phyloP scores from a whole-genome alignment of 2,113 vertebrate species.

The Carassius carassius region DNA sequence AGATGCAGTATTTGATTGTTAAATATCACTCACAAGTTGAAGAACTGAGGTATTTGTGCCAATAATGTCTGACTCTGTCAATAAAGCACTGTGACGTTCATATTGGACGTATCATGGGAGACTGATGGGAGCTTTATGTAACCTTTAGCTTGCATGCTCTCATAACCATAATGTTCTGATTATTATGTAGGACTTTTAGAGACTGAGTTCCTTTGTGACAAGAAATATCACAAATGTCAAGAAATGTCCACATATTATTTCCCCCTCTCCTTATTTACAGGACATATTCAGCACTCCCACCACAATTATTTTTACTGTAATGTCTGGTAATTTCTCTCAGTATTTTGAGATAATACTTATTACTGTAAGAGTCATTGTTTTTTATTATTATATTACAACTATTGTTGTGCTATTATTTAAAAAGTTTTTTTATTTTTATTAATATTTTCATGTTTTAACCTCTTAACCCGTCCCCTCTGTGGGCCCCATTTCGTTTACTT shows the following conservation, averaged over 20 bases:
- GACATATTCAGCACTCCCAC: neutral
- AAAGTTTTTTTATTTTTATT: too few species aligned
- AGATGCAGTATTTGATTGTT: neutral
- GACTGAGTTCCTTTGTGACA: neutral
- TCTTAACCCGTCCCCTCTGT: too few species aligned
- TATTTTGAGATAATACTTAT: neutral
- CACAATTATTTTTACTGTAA: neutral
- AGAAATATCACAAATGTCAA: too few species aligned
- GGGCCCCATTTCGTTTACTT: too few species aligned
- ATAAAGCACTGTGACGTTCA: neutral
- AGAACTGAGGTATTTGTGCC: neutral
- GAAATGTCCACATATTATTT: neutral
- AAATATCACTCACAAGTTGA: neutral
- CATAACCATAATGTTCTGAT: neutral
- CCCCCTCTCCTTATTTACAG: too few species aligned
- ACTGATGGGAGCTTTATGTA: conserved; percentile 6
- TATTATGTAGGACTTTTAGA: neutral
- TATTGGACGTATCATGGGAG: neutral
- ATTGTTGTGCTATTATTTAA: neutral
- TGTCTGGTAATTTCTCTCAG: neutral
- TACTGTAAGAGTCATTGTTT: neutral
- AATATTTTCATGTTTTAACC: too few species aligned
- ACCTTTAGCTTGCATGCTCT: neutral
- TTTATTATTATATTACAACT: too few species aligned
- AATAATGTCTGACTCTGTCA: neutral